Evolutionary conservation across 2,888 invertebrate genomes (phyloP).

Genomic region (Cantharis lateralis): DNA sequence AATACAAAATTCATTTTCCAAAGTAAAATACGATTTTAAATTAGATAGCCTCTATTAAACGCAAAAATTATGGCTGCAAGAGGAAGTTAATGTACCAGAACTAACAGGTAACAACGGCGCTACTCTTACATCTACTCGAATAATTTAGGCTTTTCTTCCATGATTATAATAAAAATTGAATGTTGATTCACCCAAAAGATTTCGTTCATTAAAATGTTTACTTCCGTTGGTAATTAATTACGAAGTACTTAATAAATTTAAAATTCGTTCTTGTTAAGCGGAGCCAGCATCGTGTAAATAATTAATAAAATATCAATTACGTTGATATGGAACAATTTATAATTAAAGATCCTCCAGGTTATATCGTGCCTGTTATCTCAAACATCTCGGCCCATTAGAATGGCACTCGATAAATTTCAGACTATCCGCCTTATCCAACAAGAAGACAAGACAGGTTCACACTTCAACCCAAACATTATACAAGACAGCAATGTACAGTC

Average conservation of each 20-base stretch:
- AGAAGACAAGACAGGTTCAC: background rate
- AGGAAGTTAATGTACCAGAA: background rate
- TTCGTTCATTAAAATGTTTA: background rate
- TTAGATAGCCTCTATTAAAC: background rate
- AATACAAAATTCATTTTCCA: background rate
- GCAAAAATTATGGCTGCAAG: background rate
- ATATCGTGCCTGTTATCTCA: background rate
- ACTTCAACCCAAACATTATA: background rate
- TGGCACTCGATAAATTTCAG: background rate
- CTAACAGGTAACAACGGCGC: background rate
- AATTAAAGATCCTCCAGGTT: background rate
- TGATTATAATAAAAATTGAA: background rate
- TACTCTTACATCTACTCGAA: background rate
- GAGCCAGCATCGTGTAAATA: background rate
- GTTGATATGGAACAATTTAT: background rate
- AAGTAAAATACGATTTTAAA: background rate
- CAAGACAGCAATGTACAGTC: background rate
- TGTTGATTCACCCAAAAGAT: background rate
- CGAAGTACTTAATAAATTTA: background rate
- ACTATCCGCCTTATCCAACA: background rate
- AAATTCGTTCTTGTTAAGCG: background rate
- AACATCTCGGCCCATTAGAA: background rate
- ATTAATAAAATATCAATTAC: background rate
- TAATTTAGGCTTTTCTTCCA: background rate
- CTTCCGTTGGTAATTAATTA: background rate